phyloP scores from a whole-genome alignment of 2,797 vertebrate genomes.

The Siniperca scherzeri region DNA sequence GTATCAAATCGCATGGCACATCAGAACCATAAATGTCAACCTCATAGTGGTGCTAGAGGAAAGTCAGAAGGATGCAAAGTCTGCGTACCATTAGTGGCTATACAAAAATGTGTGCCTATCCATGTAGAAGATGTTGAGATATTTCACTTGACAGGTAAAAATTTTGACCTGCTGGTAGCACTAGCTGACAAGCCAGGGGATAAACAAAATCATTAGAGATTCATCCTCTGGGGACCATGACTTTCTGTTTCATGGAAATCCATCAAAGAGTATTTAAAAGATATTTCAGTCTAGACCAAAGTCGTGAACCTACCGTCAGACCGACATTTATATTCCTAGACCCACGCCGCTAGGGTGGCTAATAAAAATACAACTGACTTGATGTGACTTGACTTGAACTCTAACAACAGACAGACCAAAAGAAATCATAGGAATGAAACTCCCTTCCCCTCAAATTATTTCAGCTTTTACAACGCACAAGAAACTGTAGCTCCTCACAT shows the following conservation, averaged over 20 bases:
- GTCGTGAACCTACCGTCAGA: background rate
- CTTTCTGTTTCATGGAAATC: background rate
- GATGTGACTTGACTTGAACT: constrained; percentile 41
- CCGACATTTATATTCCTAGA: background rate
- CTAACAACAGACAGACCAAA: constrained; percentile 34
- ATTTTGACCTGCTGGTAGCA: background rate
- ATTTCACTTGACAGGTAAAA: background rate
- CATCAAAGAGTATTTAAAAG: background rate
- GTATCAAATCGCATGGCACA: background rate
- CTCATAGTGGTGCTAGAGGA: background rate
- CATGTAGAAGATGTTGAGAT: background rate
- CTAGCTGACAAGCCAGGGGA: background rate
- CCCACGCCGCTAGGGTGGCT: background rate
- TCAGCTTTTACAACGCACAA: constrained; percentile 27
- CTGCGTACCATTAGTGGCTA: background rate
- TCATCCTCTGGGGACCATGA: background rate
- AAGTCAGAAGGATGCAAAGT: background rate
- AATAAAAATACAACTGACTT: constrained; percentile 27
- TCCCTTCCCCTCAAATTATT: constrained; percentile 29
- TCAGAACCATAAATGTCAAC: background rate
- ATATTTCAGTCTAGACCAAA: constrained; percentile 32
- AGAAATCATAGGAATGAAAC: constrained; percentile 42
- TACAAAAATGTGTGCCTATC: background rate
- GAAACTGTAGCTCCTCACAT: constrained; percentile 25
- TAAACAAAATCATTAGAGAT: background rate